phyloP scores from a whole-genome alignment of 2,888 invertebrate species.

The Harmothoe impar region DNA sequence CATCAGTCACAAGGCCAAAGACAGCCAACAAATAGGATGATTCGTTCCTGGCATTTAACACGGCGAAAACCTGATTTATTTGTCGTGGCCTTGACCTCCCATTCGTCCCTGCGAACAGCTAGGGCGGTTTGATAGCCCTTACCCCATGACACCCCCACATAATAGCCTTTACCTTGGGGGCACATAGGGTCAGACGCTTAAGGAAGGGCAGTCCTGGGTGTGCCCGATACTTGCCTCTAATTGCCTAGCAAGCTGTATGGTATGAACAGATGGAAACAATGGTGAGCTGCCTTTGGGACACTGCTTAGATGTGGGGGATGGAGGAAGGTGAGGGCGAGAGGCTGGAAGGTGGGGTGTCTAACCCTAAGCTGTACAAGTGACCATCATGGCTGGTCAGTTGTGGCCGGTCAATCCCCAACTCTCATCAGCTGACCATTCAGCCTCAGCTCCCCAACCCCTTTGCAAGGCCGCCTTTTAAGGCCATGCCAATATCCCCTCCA shows the following conservation, averaged over 20 bases:
- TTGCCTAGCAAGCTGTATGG: not conserved
- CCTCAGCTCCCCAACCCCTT: not conserved
- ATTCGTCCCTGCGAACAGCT: not conserved
- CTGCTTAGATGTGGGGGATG: not conserved
- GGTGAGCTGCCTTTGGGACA: not conserved
- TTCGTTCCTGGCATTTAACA: conserved; percentile 38
- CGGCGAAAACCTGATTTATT: conserved; percentile 21
- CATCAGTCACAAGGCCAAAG: conserved; percentile 14
- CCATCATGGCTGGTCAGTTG: conserved; percentile 21
- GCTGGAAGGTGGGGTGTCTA: not conserved
- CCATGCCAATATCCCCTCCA: not conserved
- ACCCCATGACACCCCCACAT: not conserved
- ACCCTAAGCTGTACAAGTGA: conserved; percentile 26
- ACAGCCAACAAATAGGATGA: conserved; percentile 34
- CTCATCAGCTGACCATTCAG: conserved; percentile 44
- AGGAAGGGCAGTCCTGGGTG: conserved; percentile 1
- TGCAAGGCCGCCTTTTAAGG: not conserved
- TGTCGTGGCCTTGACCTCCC: not conserved
- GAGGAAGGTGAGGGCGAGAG: not conserved
- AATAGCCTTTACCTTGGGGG: conserved; percentile 5
- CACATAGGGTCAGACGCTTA: not conserved
- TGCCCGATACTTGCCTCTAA: not conserved
- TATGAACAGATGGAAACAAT: conserved; percentile 14
- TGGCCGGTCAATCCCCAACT: conserved; percentile 50
- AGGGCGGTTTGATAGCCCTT: not conserved